A percentile compares a stretch with the other conserved stretches of the same genome.
Conservation (phyloP, 2,888 invertebrate genomes). For the Calephelis perditalis region DNA sequence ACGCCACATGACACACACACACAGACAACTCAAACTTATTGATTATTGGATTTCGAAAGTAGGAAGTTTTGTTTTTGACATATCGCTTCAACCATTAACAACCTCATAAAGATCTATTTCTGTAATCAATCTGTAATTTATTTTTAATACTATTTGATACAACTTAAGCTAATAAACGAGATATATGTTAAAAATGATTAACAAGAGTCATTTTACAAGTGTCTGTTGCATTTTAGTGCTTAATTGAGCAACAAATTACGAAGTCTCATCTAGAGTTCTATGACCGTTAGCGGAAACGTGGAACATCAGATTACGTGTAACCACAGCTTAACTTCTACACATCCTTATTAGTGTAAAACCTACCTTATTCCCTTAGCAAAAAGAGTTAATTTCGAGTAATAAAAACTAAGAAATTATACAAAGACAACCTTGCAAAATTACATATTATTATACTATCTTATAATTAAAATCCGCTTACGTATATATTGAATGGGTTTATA, state of each 20-base stretch:
- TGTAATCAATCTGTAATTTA: conserved; percentile 14
- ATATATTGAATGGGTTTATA: conserved; percentile 5
- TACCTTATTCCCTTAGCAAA: conserved; percentile 18
- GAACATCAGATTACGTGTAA: conserved; percentile 32
- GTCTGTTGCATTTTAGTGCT: conserved; percentile 18
- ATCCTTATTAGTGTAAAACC: conserved; percentile 22
- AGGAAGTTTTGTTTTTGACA: background rate
- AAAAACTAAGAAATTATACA: conserved; percentile 16
- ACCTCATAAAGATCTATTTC: conserved; percentile 11
- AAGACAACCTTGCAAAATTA: conserved; percentile 35
- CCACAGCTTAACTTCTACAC: conserved; percentile 28
- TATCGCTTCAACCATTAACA: background rate
- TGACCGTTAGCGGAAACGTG: conserved; percentile 39
- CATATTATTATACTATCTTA: conserved; percentile 34
- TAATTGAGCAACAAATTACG: conserved; percentile 16
- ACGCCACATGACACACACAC: no score
- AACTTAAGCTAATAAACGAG: conserved; percentile 15
- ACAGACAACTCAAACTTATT: no score
- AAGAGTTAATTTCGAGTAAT: conserved; percentile 23
- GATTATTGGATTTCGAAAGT: background rate
- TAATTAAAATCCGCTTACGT: conserved; percentile 31
- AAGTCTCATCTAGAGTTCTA: conserved; percentile 33
- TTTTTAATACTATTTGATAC: conserved; percentile 2
- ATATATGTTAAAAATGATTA: conserved; percentile 15
- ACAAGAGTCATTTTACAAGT: conserved; percentile 15